phyloP scores from a whole-genome alignment of 2,113 vertebrate genomes.

The Forbesichthys agassizii region DNA sequence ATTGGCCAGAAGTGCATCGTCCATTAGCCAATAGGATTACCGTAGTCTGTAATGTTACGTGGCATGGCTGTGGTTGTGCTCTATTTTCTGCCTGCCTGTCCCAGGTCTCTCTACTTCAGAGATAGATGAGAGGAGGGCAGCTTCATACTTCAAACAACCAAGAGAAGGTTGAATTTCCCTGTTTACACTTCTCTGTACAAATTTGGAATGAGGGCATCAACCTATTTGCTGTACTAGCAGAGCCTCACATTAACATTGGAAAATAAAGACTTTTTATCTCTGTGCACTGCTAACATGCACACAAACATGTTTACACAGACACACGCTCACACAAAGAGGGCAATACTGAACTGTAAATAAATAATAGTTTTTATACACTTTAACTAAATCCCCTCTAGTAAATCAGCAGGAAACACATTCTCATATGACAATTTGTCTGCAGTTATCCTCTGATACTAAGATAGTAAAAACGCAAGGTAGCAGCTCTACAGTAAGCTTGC shows the following conservation, averaged over 20 bases:
- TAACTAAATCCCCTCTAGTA: neutral
- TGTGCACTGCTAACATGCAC: neutral
- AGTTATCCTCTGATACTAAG: slow-evolving; percentile 5
- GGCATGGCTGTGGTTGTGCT: slow-evolving; percentile 35
- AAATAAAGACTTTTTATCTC: slow-evolving; percentile 7
- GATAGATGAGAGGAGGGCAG: too few relatives aligned
- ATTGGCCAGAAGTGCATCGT: slow-evolving; percentile 69
- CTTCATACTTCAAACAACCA: slow-evolving; percentile 49
- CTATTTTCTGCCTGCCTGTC: neutral
- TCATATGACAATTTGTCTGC: slow-evolving; percentile 6
- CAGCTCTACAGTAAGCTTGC: slow-evolving; percentile 56
- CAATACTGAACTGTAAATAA: slow-evolving; percentile 8
- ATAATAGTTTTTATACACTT: slow-evolving; percentile 17
- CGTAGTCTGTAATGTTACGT: slow-evolving; percentile 61
- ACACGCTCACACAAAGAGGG: neutral
- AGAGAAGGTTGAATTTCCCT: slow-evolving; percentile 65
- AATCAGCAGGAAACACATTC: neutral
- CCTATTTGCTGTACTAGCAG: slow-evolving; percentile 33
- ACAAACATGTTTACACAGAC: neutral
- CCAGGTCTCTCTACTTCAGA: slow-evolving; percentile 6
- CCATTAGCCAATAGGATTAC: slow-evolving; percentile 64
- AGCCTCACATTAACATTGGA: slow-evolving; percentile 8
- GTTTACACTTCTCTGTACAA: slow-evolving; percentile 46
- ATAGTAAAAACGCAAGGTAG: slow-evolving; percentile 46
- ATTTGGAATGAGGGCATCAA: slow-evolving; percentile 35